A percentile compares a stretch with the other conserved stretches of the same genome.
Evolutionary conservation across 2,797 vertebrate species (phyloP).

Genomic region (Sphenopsis melanotis): DNA sequence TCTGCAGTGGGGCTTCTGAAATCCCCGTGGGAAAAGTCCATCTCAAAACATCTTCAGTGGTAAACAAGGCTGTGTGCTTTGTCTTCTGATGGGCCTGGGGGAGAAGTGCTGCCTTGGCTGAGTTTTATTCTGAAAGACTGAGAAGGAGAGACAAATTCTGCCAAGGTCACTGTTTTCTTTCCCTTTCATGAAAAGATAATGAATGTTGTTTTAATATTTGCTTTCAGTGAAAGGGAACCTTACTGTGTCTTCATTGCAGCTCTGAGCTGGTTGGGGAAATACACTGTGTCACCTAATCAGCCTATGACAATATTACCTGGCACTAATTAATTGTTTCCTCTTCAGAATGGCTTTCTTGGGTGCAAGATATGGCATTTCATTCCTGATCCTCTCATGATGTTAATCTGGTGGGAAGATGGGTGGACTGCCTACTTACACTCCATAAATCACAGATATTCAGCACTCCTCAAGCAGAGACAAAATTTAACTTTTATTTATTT

Average conservation of each 20-base stretch:
- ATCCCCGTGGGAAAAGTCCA: constrained; percentile 32
- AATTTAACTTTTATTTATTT: background rate
- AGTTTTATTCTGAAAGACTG: background rate
- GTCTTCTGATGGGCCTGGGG: constrained; percentile 5
- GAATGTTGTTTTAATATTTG: constrained; percentile 24
- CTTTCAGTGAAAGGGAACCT: background rate
- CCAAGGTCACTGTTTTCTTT: constrained; percentile 70
- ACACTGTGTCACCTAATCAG: background rate
- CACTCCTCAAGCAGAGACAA: background rate
- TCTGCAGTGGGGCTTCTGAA: constrained; percentile 20
- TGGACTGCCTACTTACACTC: background rate
- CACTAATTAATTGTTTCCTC: constrained; percentile 19
- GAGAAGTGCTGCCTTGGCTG: background rate
- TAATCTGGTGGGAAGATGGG: background rate
- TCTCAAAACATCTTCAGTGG: constrained; percentile 59
- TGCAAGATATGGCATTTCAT: background rate
- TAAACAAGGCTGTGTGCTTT: constrained; percentile 53
- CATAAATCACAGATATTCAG: background rate
- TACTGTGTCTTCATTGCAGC: background rate
- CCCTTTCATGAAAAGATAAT: constrained; percentile 26
- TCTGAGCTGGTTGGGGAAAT: background rate
- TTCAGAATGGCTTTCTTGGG: background rate
- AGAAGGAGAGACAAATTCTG: constrained; percentile 53
- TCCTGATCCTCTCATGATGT: background rate
- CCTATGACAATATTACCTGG: background rate